phyloP scores from a whole-genome alignment of 2,113 vertebrate species.

The Eolophus roseicapilla region DNA sequence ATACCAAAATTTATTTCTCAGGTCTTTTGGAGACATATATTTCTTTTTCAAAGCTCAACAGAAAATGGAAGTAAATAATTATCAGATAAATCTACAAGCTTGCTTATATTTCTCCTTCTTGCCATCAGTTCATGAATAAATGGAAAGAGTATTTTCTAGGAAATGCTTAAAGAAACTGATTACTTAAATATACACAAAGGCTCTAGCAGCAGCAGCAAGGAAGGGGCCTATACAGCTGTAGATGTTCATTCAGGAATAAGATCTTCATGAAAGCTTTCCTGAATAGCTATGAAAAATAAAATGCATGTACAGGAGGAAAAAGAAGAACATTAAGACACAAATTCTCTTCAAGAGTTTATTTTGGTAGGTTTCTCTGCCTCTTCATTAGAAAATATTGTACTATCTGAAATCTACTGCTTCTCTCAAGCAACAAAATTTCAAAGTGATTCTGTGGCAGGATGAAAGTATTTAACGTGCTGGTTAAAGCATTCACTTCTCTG shows the following conservation, averaged over 20 bases:
- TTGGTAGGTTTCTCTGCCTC: not conserved
- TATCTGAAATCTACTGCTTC: slow-evolving; percentile 23
- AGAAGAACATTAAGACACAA: not conserved
- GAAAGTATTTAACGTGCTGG: not conserved
- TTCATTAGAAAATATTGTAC: not conserved
- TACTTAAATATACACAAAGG: not conserved
- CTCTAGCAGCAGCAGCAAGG: not conserved
- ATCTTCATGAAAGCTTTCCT: not conserved
- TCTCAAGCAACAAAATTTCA: slow-evolving; percentile 29
- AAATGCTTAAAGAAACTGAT: not conserved
- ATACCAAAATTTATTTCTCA: not conserved
- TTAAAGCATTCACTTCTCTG: not conserved
- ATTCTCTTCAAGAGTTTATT: slow-evolving; percentile 33
- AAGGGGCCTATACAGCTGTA: not conserved
- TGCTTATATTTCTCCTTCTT: not conserved
- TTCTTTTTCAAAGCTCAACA: not conserved
- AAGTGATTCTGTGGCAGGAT: slow-evolving; percentile 16
- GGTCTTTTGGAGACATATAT: not conserved
- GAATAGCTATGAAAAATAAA: not conserved
- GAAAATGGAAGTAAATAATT: slow-evolving; percentile 4
- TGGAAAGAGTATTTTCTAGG: not conserved
- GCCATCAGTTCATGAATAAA: not conserved
- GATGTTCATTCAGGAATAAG: slow-evolving; percentile 11
- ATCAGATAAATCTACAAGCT: not conserved
- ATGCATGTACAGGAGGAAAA: not conserved